Conservation (phyloP, 2,888 invertebrate genomes). For the Parapristionchus giblindavisi region DNA sequence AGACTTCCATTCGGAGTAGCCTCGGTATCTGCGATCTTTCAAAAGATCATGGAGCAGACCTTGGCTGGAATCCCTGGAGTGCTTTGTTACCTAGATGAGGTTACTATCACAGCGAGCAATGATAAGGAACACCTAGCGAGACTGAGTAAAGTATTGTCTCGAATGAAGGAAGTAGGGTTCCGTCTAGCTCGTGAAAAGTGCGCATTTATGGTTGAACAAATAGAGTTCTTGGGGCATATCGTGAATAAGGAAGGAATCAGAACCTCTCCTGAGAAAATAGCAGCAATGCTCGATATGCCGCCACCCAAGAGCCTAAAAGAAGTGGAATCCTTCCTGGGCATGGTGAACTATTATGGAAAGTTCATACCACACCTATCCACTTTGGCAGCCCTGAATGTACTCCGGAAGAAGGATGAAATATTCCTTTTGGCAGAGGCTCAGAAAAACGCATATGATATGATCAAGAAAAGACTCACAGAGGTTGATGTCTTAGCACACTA, state of each 20-base stretch:
- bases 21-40: conserved; percentile 43
- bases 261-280: conserved; percentile 49
- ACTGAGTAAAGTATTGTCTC: conserved; percentile 43
- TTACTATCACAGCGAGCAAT: conserved; percentile 45
- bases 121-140: conserved; percentile 46
- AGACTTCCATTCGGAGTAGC: conserved; percentile 42
- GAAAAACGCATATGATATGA: conserved; percentile 3
- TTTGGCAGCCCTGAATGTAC: conserved; percentile 47
- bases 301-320: conserved; percentile 56
- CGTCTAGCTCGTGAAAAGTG: conserved; percentile 55
- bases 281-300: conserved; percentile 58
- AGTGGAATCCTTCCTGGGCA: conserved; percentile 59
- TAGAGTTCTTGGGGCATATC: conserved; percentile 57
- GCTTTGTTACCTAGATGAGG: conserved; percentile 50
- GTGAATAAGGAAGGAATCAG: conserved; percentile 51
- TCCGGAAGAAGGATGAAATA: conserved; percentile 40
- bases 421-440: conserved; percentile 27
- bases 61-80: conserved; percentile 49
- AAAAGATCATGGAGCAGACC: conserved; percentile 55
- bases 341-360: conserved; percentile 61
- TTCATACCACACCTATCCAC: conserved; percentile 58
- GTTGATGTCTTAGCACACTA: conserved; percentile 44
- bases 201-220: conserved; percentile 45
- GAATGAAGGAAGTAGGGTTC: conserved; percentile 47
- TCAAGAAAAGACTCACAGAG: not conserved